A percentile compares a stretch with the other conserved stretches of the same genome.
phyloP scores from a whole-genome alignment of 2,888 invertebrate genomes.

The Drosophila multiciliata region DNA sequence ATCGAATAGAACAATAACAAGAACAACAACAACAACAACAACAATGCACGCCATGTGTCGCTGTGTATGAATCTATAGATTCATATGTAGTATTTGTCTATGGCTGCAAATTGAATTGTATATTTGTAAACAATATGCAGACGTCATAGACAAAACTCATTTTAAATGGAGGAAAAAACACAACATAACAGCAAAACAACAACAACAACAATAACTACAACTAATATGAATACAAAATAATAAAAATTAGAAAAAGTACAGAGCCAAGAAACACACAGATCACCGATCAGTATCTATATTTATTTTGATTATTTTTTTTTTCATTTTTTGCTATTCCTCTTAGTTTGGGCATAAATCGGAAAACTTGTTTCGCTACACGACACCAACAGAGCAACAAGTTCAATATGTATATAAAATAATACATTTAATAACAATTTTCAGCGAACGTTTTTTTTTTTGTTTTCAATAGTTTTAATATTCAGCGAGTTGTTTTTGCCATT shows the following conservation, averaged over 20 bases:
- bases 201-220: slow-evolving; percentile 26
- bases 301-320: neutral
- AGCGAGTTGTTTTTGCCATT: slow-evolving; percentile 54
- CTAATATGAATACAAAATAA: slow-evolving; percentile 48
- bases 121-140: slow-evolving; percentile 77
- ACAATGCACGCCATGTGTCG: slow-evolving; percentile 63
- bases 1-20: slow-evolving; percentile 35
- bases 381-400: slow-evolving; percentile 30
- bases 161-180: slow-evolving; percentile 61
- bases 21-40: slow-evolving; percentile 11
- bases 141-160: slow-evolving; percentile 76
- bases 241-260: slow-evolving; percentile 48
- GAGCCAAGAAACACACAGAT: slow-evolving; percentile 44
- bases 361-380: slow-evolving; percentile 68
- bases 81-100: slow-evolving; percentile 27
- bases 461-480: slow-evolving; percentile 56
- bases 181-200: slow-evolving; percentile 19
- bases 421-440: slow-evolving; percentile 65
- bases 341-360: slow-evolving; percentile 63
- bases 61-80: slow-evolving; percentile 42
- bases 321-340: neutral
- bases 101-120: slow-evolving; percentile 71
- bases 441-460: slow-evolving; percentile 27
- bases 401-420: slow-evolving; percentile 46
- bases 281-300: neutral